Base-by-base conservation (phyloP, 2,888 invertebrate genomes). In the Tiphia femorata region DNA sequence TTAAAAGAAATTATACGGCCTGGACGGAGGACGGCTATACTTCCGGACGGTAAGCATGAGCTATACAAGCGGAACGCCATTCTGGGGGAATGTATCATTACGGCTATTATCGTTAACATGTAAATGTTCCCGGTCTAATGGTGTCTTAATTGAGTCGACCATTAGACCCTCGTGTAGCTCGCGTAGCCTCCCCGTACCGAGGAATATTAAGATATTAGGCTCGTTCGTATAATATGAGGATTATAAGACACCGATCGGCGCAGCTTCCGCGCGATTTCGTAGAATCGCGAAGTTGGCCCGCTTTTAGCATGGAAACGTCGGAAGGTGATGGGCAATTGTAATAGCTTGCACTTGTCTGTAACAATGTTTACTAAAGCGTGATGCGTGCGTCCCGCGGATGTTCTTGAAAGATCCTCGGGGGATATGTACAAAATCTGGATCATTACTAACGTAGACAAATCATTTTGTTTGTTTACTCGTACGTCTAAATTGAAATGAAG, bases 51-150 rank as follows among this genome's bases (percentile, higher is more conserved):
- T 50, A 54, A 48, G 23, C 56, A 52, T 19, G 37, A 23, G 29
- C 43, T 37, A 30, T 55, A 54, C 43, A 21, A 33, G 48, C 23
- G 49, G 56, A 41, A 58, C 62, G 64, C 64, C 72, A 67, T 72
- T 70, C 64, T 65, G 38, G 50, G 65, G 60, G 70, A 68, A 75
- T 69, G 73, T 73, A 77, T 78, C 78, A 72, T 73, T 71, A 72
- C 74, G 62, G 76, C 68, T 74, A 77, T 78, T 78, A 78, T 78
- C 77, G 73, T 78, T 77, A 77, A 73, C 73, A 76, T 78, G 78
- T 74, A 78, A 78, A 78, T 78, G 73, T 72, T 59, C 66, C 51
- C 59, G 65, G 71, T 77, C 73, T 78, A 78, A 78, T 78, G 72
- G 73, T 72, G 72, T 76, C 78, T 77, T 78, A 78, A 78, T 78